Evolutionary conservation across 2,797 vertebrate genomes (phyloP).

Genomic region (Neomorphus geoffroyi): DNA sequence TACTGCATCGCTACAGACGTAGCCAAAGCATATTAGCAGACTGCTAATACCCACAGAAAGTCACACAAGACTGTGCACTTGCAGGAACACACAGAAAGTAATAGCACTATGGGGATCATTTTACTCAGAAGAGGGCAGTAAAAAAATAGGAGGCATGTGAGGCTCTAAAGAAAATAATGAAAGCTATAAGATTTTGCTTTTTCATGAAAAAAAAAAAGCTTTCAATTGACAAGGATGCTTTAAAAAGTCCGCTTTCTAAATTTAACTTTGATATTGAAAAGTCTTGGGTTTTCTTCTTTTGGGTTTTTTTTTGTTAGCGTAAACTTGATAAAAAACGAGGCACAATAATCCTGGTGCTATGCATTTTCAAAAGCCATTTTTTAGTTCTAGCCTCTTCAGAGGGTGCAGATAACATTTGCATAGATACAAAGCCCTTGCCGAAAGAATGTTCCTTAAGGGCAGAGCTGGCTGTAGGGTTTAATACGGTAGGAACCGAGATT

Average conservation of each 20-base stretch:
- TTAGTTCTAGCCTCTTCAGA: constrained; percentile 23
- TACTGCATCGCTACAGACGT: background rate
- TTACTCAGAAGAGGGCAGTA: background rate
- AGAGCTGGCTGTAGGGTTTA: constrained; percentile 24
- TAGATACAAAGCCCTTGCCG: constrained; percentile 25
- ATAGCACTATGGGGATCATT: background rate
- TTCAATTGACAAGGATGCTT: background rate
- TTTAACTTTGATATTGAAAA: constrained; percentile 46
- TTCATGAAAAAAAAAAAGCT: background rate
- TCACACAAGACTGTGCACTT: background rate
- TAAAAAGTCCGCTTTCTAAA: constrained; percentile 29
- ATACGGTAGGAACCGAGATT: constrained; percentile 3
- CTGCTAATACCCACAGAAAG: background rate
- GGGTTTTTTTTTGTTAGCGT: background rate
- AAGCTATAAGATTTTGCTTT: constrained; percentile 9
- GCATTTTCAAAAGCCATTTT: constrained; percentile 44
- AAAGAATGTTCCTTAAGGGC: constrained; percentile 29
- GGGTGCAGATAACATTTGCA: constrained; percentile 38
- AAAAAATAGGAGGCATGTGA: constrained; percentile 2
- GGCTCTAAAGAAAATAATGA: constrained; percentile 5
- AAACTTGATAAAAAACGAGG: constrained; percentile 21
- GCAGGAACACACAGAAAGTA: background rate
- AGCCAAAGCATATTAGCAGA: background rate
- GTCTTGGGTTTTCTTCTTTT: constrained; percentile 5
- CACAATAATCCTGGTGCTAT: background rate